Evolutionary conservation across 1,140 invertebrate species (phyloP), one percentile per base, ranked within the genome.

Genomic region (Nomia melanderi): DNA sequence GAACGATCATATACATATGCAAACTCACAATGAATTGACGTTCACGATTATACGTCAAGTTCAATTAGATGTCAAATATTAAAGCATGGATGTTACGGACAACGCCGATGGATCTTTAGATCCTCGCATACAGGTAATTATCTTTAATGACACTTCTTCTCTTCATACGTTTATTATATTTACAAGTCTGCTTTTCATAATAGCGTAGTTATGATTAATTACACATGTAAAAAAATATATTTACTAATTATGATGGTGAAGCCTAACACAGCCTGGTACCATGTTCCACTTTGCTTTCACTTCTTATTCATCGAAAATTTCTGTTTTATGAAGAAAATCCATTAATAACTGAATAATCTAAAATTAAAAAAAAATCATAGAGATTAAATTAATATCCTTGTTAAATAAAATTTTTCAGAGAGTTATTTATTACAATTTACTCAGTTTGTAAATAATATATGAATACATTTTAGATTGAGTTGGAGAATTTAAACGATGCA

Each of bases 401-500:
- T 36, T 11, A 14, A 33, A 47, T 6, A 27, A 11, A 53, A n/a
- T n/a, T 36, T 20, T 47, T 27, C 4, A 9, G 8, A 33, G 14
- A 59, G 31, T 47, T 36, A 8, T 50, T 41, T 57, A 41, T 0
- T 53, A 1, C 27, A 29, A 20, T 36, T 11, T 7, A 65, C 36
- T 23, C 33, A 71, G 20, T 74, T 73, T 23, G 39, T 64, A 20
- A 69, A 25, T 1, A 72, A 64, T 50, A 64, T 33, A 7, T 29
- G 9, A 50, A 50, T 73, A 39, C n/a, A 64, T 88, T 88, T 77
- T 94, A 99, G 96, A 95, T 98, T 86, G 98, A 99, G 92, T 93
- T 99, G 88, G 98, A 99, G 92, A 97, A 97, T 88, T 92, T 99
- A 77, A 99, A 99, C 91, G 97, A 95, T 86, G 97, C 97, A 36